A percentile compares a stretch with the other conserved stretches of the same genome.
phyloP scores from a whole-genome alignment of 2,797 vertebrate species.

The Cyclopterus lumpus region DNA sequence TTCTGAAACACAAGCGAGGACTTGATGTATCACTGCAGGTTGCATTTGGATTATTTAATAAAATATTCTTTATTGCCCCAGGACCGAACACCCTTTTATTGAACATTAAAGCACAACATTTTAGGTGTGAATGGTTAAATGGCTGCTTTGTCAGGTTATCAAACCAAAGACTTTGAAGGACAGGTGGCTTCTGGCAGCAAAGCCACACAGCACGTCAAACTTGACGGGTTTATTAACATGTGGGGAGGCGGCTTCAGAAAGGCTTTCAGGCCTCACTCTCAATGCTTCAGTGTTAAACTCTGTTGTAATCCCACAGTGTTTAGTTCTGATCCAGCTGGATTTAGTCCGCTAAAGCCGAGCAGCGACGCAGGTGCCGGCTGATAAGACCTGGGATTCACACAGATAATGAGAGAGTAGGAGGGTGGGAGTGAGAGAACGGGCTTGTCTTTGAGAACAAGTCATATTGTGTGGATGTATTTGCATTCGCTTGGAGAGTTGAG shows the following conservation, averaged over 20 bases:
- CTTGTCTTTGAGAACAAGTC: not conserved
- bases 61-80: constrained; percentile 23
- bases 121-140: constrained; percentile 32
- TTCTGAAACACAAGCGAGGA: constrained; percentile 14
- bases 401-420: constrained; percentile 41
- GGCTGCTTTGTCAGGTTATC: constrained; percentile 38
- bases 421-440: not conserved
- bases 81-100: constrained; percentile 39
- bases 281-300: constrained; percentile 60
- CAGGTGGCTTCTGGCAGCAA: constrained; percentile 53
- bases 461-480: not conserved
- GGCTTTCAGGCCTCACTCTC: constrained; percentile 42
- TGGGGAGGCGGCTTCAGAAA: constrained; percentile 39
- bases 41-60: constrained; percentile 34
- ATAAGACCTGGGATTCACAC: constrained; percentile 69
- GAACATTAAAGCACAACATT: constrained; percentile 3
- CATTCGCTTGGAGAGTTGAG: not conserved
- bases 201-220: constrained; percentile 46
- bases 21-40: constrained; percentile 38
- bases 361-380: constrained; percentile 63
- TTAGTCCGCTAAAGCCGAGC: constrained; percentile 55
- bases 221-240: constrained; percentile 44
- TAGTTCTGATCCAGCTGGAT: constrained; percentile 68
- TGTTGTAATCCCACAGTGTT: constrained; percentile 67
- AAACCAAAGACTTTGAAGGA: constrained; percentile 43